Base-by-base conservation (phyloP, 2,888 invertebrate species). In the Macropis europaea region DNA sequence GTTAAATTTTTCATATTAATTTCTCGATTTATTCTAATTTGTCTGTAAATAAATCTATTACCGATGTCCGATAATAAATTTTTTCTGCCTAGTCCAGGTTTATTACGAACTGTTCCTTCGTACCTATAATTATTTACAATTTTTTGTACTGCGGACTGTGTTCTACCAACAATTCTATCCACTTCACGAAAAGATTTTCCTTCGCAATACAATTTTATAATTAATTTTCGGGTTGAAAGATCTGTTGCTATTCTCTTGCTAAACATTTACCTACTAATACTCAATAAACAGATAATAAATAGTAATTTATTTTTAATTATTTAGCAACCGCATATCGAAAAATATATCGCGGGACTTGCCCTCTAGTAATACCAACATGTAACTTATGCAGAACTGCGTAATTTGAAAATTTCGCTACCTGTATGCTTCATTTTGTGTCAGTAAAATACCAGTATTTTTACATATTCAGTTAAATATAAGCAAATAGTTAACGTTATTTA, bases 181-280 rank as follows among this genome's bases (percentile, higher is more conserved):
- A 26, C 28, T 45, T 45, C 43, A 0, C 24, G 9, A 43, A 43
- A 43, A 43, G 6, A 15, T 50, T 34, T 22, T 34, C 32, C 22
- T 34, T 50, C 50, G 13, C 17, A 50, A 15, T 30, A 34, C n/a
- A 50, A n/a, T 50, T 50, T 50, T 50, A 50, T 50, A 50, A 34
- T 50, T 22, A 32, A 50, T 50, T 34, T 50, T n/a, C 22, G 50
- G 5, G 9, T 11, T n/a, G 22, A 34, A 34, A 22, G 6, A 34
- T 50, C 22, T 22, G 3, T 50, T 50, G 32, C 13, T 22, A 5
- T 50, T n/a, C 34, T 22, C 11, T n/a, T 0, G 13, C 3, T 50
- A 9, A 11, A 32, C 13, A 50, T 50, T 50, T 50, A 22, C 3
- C 34, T 50, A 24, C n/a, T 50, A n/a, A 50, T 34, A 11, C 19